Evolutionary conservation across 2,113 vertebrate genomes (phyloP), one percentile per base, ranked within the genome.

Genomic region (Paradoxurus hermaphroditus): DNA sequence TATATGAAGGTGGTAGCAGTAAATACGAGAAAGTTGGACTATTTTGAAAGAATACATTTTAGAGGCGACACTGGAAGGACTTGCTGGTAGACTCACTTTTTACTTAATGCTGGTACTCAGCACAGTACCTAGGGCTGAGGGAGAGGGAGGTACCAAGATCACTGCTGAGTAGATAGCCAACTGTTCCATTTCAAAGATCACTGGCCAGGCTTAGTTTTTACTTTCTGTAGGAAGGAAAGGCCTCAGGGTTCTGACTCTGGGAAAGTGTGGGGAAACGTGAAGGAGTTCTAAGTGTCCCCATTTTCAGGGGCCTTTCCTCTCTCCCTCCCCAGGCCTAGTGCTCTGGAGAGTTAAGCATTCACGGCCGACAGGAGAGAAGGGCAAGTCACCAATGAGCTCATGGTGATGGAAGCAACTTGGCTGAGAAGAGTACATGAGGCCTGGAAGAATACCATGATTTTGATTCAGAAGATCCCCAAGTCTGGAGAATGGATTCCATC

Each of bases 351-450:
- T 65, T 70, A 67, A 39, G 49, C 10, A 65, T 36, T 36, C 44
- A 36, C 0, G 3, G 94, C 29, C 13, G 62, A 23, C 65, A 16
- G 10, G 4, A 44, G 34, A 1, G 0, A 3, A 2, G 10, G 31
- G 46, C 46, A 72, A 56, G n/a, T 77, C 73, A 51, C 31, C 23
- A 3, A 23, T 46, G 25, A 84, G 8, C 46, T 41, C 53, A 29
- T 4, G 3, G 9, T 18, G 14, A 18, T 10, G 39, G 70, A 86
- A 90, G 56, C 36, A 44, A 19, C 4, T 67, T 77, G 36, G 12
- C 70, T 68, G 27, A 87, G 78, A 72, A 67, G 27, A 44, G n/a
- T 21, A 59, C 27, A 16, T 23, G 23, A 86, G 44, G 14, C 10
- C 13, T 23, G 39, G 23, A 72, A 27, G 70, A 70, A 62, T 7